Evolutionary conservation across 2,888 invertebrate genomes (phyloP).

Genomic region (Polietes domitor): DNA sequence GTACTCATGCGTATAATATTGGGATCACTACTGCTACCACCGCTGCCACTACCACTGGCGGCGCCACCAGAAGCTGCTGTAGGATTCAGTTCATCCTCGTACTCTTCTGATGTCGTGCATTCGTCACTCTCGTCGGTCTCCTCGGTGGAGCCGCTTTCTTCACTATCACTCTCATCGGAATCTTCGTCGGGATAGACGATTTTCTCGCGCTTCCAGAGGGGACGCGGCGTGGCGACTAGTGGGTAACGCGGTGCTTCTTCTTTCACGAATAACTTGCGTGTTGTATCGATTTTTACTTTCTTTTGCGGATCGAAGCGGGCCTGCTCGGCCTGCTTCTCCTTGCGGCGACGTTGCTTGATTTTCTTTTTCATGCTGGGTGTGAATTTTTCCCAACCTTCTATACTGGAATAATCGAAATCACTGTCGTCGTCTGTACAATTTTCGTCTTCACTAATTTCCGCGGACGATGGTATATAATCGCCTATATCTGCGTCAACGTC

Average conservation of each 20-base stretch:
- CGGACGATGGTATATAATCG: constrained; percentile 80
- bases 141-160: constrained; percentile 73
- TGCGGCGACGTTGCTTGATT: constrained; percentile 76
- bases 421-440: constrained; percentile 72
- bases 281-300: constrained; percentile 79
- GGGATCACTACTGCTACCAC: constrained; percentile 54
- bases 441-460: constrained; percentile 74
- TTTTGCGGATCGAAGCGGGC: constrained; percentile 80
- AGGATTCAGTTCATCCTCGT: constrained; percentile 74
- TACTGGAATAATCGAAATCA: constrained; percentile 77
- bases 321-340: constrained; percentile 77
- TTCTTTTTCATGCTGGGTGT: constrained; percentile 80
- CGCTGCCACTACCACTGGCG: constrained; percentile 31
- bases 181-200: constrained; percentile 81
- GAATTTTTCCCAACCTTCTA: constrained; percentile 75
- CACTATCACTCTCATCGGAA: constrained; percentile 79
- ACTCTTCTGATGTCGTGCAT: constrained; percentile 75
- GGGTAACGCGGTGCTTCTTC: constrained; percentile 83
- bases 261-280: constrained; percentile 81
- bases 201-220: constrained; percentile 83
- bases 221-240: constrained; percentile 84
- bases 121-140: constrained; percentile 78
- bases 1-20: constrained; percentile 84
- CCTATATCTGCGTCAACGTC: constrained; percentile 81
- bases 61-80: constrained; percentile 47